A percentile compares a stretch with the other conserved stretches of the same genome.
Evolutionary conservation across 1,140 invertebrate species (phyloP).

Genomic region (Drosophila fuyamai): DNA sequence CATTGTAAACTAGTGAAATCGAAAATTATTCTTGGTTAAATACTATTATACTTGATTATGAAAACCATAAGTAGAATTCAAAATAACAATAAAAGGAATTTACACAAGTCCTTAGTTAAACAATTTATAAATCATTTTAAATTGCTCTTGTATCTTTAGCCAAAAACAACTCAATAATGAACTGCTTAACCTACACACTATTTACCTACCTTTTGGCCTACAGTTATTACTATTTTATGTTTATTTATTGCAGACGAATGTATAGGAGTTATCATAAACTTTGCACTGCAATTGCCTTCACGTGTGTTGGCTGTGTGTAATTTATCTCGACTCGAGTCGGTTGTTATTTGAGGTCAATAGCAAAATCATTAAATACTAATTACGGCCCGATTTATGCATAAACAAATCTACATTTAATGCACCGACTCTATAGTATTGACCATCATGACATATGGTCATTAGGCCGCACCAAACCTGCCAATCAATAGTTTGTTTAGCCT

Average conservation of each 20-base stretch:
- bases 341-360: constrained; percentile 70
- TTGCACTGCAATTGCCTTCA: constrained; percentile 18
- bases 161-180: neutral
- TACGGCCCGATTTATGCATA: constrained; percentile 52
- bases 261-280: constrained; percentile 21
- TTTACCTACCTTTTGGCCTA: neutral
- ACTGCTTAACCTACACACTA: neutral
- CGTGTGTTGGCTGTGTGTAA: constrained; percentile 6
- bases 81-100: neutral
- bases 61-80: neutral
- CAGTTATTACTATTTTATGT: constrained; percentile 3
- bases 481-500: constrained; percentile 52
- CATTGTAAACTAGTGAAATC: too few relatives aligned
- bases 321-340: constrained; percentile 10
- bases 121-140: constrained; percentile 5
- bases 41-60: neutral
- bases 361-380: constrained; percentile 67
- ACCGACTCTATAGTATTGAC: constrained; percentile 27
- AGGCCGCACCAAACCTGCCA: constrained; percentile 43
- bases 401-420: constrained; percentile 47
- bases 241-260: constrained; percentile 53
- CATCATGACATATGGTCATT: constrained; percentile 50
- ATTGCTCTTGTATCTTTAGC: neutral
- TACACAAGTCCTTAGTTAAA: neutral
- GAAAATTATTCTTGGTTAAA: neutral